Conservation (phyloP, 2,113 vertebrate genomes). For the Apus apus region DNA sequence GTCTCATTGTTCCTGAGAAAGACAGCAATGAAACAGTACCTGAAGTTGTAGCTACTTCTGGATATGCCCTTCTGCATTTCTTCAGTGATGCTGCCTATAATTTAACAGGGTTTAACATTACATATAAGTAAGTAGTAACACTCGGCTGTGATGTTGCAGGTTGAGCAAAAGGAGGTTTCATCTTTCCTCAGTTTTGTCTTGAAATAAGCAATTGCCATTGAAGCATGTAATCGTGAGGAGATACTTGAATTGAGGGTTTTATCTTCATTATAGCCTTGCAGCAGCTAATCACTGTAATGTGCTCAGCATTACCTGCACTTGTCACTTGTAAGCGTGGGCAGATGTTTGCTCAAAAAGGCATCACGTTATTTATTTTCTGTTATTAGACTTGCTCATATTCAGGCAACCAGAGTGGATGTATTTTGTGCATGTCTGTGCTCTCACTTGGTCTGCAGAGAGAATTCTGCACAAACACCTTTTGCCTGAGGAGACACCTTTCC, state of each 20-base stretch:
- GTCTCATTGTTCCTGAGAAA: constrained; percentile 93
- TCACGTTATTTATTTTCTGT: background rate
- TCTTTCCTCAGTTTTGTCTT: background rate
- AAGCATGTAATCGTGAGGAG: background rate
- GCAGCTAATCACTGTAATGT: background rate
- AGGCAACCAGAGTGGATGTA: background rate
- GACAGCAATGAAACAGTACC: constrained; percentile 92
- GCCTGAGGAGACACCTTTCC: fast-evolving
- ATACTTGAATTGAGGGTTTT: background rate
- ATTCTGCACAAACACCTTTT: background rate
- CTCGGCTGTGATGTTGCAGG: background rate
- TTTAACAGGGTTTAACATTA: constrained; percentile 98
- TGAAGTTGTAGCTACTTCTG: constrained; percentile 91
- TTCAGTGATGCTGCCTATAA: constrained; percentile 99
- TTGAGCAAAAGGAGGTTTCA: background rate
- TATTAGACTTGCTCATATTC: background rate
- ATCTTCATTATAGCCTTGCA: background rate
- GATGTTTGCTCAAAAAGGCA: background rate
- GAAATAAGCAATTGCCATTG: background rate
- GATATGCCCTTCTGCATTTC: constrained; percentile 93
- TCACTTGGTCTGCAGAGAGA: background rate
- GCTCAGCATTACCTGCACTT: background rate
- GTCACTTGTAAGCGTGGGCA: background rate
- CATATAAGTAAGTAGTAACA: constrained; percentile 82
- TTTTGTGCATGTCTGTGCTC: background rate